These are phyloP conservation scores for Drosophila picticornis DNA, from an alignment of 2,888 invertebrate species.

Conservation along the genomic window DNA sequence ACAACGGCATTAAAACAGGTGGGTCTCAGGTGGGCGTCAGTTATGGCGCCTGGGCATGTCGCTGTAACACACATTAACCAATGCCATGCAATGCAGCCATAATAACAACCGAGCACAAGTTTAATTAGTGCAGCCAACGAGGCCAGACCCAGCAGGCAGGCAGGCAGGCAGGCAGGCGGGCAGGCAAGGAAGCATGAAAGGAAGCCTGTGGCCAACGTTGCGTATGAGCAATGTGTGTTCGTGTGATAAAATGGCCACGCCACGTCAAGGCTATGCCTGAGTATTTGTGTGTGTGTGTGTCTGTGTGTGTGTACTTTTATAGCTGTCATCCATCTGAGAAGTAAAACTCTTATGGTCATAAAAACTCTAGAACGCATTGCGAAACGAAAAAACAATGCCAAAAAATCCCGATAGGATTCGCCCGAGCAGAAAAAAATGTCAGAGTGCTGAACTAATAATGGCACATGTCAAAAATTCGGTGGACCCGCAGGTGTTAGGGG, in stretches of 20 bases:
- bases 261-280: conserved; percentile 60
- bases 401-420: conserved; percentile 48
- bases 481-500: conserved; percentile 46
- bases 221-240: conserved; percentile 78
- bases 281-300: conserved; percentile 20
- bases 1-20: conserved; percentile 67
- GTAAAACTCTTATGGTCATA: conserved; percentile 79
- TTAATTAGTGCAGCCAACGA: conserved; percentile 76
- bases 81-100: conserved; percentile 80
- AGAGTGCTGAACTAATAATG: conserved; percentile 83
- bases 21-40: conserved; percentile 25
- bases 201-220: conserved; percentile 71
- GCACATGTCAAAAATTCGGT: conserved; percentile 83
- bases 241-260: conserved; percentile 76
- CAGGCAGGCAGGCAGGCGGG: conserved; percentile 41
- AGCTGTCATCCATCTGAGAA: conserved; percentile 77
- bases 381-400: conserved; percentile 58
- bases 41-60: conserved; percentile 40
- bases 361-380: conserved; percentile 72
- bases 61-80: conserved; percentile 78
- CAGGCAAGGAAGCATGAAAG: conserved; percentile 34
- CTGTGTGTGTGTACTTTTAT: conserved; percentile 62
- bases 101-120: conserved; percentile 76
- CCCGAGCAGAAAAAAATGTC: conserved; percentile 62
- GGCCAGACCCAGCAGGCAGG: conserved; percentile 51